phyloP scores from a whole-genome alignment of 1,140 invertebrate genomes.

The Pachypsylla venusta region DNA sequence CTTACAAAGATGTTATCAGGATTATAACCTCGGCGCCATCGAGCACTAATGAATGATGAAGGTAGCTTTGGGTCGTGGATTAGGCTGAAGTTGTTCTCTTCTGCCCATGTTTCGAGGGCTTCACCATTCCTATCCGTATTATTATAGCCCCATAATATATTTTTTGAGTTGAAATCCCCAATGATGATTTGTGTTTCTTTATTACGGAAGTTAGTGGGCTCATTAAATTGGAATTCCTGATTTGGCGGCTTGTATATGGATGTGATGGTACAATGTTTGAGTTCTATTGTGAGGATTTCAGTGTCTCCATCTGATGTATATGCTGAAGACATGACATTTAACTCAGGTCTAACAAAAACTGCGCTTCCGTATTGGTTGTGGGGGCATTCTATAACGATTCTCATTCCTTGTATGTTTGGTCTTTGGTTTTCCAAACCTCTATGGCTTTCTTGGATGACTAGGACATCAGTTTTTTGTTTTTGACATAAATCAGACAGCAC shows the following conservation, averaged over 20 bases:
- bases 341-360: not conserved
- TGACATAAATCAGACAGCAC: not conserved
- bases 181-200: not conserved
- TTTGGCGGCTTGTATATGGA: constrained; percentile 6
- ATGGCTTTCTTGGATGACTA: constrained; percentile 12
- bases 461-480: constrained; percentile 8
- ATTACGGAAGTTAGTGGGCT: not conserved
- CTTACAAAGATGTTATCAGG: not conserved
- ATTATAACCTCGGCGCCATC: constrained; percentile 8
- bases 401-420: constrained; percentile 14
- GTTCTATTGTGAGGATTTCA: constrained; percentile 12
- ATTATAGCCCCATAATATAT: constrained; percentile 9
- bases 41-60: not conserved
- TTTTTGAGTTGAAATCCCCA: constrained; percentile 12
- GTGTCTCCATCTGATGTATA: not conserved
- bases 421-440: not conserved
- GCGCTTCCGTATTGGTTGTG: constrained; percentile 12
- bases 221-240: not conserved
- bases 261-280: not conserved
- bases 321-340: not conserved
- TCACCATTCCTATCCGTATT: constrained; percentile 8
- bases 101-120: constrained; percentile 9
- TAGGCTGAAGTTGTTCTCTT: not conserved
- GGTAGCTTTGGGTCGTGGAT: constrained; percentile 10
- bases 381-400: not conserved